These are phyloP conservation scores for Hedychridium roseum DNA, from an alignment of 2,888 invertebrate genomes.

Conservation along the genomic window DNA sequence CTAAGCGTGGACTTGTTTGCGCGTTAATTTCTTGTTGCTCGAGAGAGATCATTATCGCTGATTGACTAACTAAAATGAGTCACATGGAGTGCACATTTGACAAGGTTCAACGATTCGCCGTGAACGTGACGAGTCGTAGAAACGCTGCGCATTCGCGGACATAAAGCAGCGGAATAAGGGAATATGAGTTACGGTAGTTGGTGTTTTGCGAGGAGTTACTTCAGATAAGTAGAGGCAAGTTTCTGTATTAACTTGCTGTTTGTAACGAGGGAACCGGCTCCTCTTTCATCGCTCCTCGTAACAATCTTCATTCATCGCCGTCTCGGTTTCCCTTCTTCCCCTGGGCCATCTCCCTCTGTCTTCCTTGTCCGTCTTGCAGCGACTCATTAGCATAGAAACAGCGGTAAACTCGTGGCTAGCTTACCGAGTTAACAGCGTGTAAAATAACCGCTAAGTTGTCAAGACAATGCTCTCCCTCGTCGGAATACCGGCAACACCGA, in stretches of 20 bases:
- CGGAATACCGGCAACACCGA: conserved; percentile 4
- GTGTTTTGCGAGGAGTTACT: conserved; percentile 19
- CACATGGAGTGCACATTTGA: no score
- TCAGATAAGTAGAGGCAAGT: conserved; percentile 16
- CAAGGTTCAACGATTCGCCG: no score
- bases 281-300: conserved; percentile 1
- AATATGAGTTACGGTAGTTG: no score
- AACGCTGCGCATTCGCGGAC: no score
- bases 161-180: no score
- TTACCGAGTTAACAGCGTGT: conserved; percentile 64
- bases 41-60: no score
- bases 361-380: conserved; percentile 22
- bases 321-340: neutral
- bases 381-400: conserved; percentile 62
- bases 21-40: no score
- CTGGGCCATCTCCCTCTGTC: conserved; percentile 1
- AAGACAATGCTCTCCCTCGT: conserved; percentile 53
- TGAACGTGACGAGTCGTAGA: no score
- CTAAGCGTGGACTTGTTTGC: no score
- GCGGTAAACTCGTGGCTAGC: conserved; percentile 61
- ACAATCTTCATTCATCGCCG: neutral
- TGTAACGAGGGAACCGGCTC: conserved; percentile 22
- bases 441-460: conserved; percentile 65
- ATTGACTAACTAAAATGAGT: no score
- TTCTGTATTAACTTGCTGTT: conserved; percentile 9